A percentile compares a stretch with the other conserved stretches of the same genome.
phyloP scores from a whole-genome alignment of 2,113 vertebrate species.

The Martes martes region DNA sequence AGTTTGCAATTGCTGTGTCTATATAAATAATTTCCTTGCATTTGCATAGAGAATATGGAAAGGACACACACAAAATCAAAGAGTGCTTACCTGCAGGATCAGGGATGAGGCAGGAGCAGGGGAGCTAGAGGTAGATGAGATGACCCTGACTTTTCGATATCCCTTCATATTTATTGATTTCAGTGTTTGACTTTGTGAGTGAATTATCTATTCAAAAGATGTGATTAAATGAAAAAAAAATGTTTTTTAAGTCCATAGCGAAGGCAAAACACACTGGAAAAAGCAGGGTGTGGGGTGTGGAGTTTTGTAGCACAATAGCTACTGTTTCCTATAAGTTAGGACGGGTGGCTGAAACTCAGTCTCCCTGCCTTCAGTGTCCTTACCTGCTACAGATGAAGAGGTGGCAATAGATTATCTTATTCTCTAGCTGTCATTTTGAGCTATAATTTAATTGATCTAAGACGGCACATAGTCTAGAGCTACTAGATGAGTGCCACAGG shows the following conservation, averaged over 20 bases:
- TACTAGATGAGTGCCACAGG: neutral
- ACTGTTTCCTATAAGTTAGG: neutral
- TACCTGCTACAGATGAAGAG: neutral
- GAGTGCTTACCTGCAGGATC: neutral
- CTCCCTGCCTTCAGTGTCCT: neutral
- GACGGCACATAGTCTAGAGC: neutral
- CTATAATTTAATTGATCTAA: conserved; percentile 3
- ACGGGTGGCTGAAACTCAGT: neutral
- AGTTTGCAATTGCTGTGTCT: neutral
- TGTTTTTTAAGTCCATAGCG: neutral
- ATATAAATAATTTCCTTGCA: neutral
- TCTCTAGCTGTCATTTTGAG: neutral
- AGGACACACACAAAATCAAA: neutral
- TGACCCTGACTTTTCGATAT: neutral
- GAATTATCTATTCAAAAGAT: neutral
- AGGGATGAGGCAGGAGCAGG: fast-evolving
- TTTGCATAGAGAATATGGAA: neutral
- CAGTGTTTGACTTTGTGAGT: conserved; percentile 2
- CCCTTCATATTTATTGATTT: neutral
- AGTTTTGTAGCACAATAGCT: neutral
- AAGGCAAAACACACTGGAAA: neutral
- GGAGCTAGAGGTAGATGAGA: neutral
- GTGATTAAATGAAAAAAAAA: neutral
- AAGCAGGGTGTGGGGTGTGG: neutral
- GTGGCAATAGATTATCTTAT: neutral